A percentile compares a stretch with the other conserved stretches of the same genome.
These are phyloP conservation scores for Ptychadena robeensis DNA, from an alignment of 2,797 vertebrate genomes.

Conservation along the genomic window DNA sequence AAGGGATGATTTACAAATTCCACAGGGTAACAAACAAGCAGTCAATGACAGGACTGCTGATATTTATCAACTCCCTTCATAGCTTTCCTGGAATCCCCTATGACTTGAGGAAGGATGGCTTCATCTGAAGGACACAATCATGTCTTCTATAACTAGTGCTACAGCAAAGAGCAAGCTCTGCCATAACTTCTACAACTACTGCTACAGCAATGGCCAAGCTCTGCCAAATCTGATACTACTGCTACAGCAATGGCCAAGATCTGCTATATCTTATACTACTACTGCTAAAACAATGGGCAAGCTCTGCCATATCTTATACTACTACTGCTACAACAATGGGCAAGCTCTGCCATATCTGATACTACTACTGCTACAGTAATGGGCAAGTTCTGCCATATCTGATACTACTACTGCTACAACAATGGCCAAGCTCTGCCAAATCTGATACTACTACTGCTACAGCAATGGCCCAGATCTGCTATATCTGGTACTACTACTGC, in stretches of 20 bases:
- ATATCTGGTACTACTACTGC: neutral
- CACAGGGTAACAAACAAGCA: neutral
- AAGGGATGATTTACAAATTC: neutral
- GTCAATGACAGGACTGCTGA: neutral
- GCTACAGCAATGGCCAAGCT: neutral
- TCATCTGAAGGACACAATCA: conserved; percentile 32
- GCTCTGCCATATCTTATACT: neutral
- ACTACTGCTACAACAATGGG: conserved; percentile 2
- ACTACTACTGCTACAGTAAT: neutral
- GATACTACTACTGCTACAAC: neutral
- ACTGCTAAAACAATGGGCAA: neutral
- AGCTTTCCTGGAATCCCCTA: neutral
- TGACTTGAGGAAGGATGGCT: neutral
- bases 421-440: neutral
- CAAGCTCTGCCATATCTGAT: neutral
- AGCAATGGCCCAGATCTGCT: neutral
- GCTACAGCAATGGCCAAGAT: neutral
- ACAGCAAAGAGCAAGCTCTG: neutral
- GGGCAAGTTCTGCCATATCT: neutral
- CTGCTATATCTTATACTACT: neutral
- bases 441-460: conserved; percentile 10
- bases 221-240: too few relatives aligned
- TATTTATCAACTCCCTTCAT: neutral
- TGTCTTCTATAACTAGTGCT: neutral
- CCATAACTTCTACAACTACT: conserved; percentile 9